Evolutionary conservation across 2,797 vertebrate species (phyloP), one percentile per base, ranked within the genome.

Genomic region (Eulemur rubriventer): DNA sequence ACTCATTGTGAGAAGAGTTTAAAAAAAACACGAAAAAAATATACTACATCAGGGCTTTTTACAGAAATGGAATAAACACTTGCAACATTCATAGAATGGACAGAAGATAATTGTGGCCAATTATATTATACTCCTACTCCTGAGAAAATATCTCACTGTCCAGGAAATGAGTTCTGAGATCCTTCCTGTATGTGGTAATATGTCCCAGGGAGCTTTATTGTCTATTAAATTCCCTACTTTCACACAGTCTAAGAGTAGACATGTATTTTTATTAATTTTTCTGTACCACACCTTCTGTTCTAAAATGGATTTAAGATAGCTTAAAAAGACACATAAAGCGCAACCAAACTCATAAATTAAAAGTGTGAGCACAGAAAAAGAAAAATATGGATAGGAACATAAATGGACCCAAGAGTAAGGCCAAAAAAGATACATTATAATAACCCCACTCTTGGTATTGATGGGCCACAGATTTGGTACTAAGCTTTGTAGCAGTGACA

Each of bases 161-260:
- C 97, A 97, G 95, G 81, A 97, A 96, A 98, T 98, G 98, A 98
- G 92, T 98, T 98, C 97, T 85, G 92, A 97, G 52, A 96, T 95
- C 93, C 92, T 97, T 97, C 67, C 97, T 3, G 70, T 94, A 76
- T 96, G 82, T 81, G 95, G 86, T 97, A 95, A 96, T 98, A 96
- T 79, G 55, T 97, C 96, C 97, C 95, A 91, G 28, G 73, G 95
- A 92, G 96, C 69, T 57, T 97, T 91, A 96, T 97, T 98, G 98
- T 98, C 94, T 97, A 96, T 97, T 98, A 90, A 98, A 96, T 97
- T 96, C 92, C 92, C 90, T 94, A 79, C n/a, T 96, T 91, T 83
- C 76, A 92, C 73, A 70, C 22, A 82, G 38, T 79, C 70, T 96
- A 79, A 97, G 93, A 97, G 82, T 87, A 41, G 48, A 67, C 46